Conservation (phyloP, 2,888 invertebrate genomes). For the Xestoiulus laeticollis region DNA sequence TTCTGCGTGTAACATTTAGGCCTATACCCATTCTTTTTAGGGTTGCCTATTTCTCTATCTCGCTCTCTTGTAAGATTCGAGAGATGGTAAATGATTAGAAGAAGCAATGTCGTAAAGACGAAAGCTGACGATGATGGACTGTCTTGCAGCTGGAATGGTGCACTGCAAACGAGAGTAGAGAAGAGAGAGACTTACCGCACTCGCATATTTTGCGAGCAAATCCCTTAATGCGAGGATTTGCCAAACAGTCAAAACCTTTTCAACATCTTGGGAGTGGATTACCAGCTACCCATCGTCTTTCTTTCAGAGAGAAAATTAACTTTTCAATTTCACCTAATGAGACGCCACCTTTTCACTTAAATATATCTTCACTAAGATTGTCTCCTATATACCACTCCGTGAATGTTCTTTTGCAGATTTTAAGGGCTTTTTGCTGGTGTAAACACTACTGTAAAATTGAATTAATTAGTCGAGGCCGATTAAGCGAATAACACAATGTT, state of each 20-base stretch:
- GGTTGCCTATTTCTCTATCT: not conserved
- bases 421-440: not conserved
- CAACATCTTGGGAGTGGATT: constrained; percentile 51
- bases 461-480: not conserved
- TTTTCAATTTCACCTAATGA: constrained; percentile 47
- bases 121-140: constrained; percentile 34
- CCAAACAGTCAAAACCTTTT: constrained; percentile 50
- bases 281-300: constrained; percentile 15
- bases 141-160: not conserved
- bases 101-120: constrained; percentile 34
- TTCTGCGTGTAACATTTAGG: constrained; percentile 11
- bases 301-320: constrained; percentile 42
- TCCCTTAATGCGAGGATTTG: constrained; percentile 47
- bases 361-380: not conserved
- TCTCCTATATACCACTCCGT: not conserved
- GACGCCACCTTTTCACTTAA: constrained; percentile 38
- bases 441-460: not conserved
- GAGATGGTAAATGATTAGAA: constrained; percentile 23
- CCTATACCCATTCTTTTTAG: not conserved
- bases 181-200: constrained; percentile 31
- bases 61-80: not conserved
- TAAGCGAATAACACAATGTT: too few species aligned
- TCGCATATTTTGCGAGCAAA: constrained; percentile 48
- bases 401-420: not conserved
- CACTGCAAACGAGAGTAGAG: not conserved